Percentiles rank a stretch among this genome's conserved stretches.
Evolutionary conservation across 2,113 vertebrate species (phyloP).

Genomic region (Nanorana parkeri): DNA sequence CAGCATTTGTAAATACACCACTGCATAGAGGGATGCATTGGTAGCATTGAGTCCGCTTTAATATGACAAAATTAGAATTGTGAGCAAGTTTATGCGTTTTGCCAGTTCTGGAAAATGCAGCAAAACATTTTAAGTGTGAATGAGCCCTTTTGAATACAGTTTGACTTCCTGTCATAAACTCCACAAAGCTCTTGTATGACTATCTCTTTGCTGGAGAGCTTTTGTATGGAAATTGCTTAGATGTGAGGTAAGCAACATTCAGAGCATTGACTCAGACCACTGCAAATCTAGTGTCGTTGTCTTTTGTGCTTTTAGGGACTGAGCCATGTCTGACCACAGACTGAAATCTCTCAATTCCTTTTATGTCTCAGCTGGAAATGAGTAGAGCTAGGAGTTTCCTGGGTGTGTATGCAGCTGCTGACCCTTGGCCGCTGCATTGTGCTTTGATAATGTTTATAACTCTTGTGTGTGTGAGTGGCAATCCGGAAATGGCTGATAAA

Average conservation of each 20-base stretch:
- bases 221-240: neutral
- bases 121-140: too few relatives aligned
- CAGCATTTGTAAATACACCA: too few relatives aligned
- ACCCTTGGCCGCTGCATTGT: neutral
- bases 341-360: neutral
- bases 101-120: too few relatives aligned
- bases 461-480: neutral
- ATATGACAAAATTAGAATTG: too few relatives aligned
- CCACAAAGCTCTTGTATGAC: too few relatives aligned
- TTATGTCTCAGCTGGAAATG: slow-evolving; percentile 9
- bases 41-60: too few relatives aligned
- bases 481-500: slow-evolving; percentile 19
- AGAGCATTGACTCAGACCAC: neutral
- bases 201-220: too few relatives aligned
- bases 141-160: too few relatives aligned
- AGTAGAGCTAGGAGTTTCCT: slow-evolving; percentile 4
- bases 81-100: too few relatives aligned
- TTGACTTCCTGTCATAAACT: too few relatives aligned
- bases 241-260: neutral
- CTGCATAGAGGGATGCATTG: too few relatives aligned
- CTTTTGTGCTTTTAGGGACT: neutral
- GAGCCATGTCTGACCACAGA: neutral
- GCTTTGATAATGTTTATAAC: neutral
- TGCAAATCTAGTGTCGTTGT: neutral
- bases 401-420: slow-evolving; percentile 30